Conservation (phyloP, 1,140 invertebrate species). For the Lamellibrachia luymesi region DNA sequence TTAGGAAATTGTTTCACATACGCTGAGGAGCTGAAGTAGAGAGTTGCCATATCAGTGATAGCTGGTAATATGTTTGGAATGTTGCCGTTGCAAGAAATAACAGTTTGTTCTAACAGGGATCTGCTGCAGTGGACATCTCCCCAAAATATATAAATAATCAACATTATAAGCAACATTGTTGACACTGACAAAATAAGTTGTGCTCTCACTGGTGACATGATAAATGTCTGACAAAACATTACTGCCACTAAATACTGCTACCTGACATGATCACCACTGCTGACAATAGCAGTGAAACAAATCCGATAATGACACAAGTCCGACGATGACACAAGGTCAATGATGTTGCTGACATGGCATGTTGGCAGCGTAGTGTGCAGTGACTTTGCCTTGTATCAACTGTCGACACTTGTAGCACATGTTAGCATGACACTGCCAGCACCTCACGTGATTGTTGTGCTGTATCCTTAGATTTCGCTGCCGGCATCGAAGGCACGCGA, state of each 20-base stretch:
- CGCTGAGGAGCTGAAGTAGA: no score
- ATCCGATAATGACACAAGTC: background rate
- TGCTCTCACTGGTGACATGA: background rate
- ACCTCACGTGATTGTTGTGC: slow-evolving; percentile 41
- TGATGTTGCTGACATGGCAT: slow-evolving; percentile 34
- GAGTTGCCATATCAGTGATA: background rate
- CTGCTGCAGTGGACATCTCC: no score
- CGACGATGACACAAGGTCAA: background rate
- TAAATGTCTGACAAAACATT: background rate
- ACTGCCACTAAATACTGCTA: background rate
- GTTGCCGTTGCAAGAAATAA: no score
- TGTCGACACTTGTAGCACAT: slow-evolving; percentile 37
- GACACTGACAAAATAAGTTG: background rate
- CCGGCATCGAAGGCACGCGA: slow-evolving; percentile 33
- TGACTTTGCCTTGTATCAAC: slow-evolving; percentile 28
- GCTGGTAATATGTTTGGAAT: no score
- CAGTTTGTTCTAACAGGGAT: no score
- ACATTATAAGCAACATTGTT: background rate
- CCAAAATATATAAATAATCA: no score
- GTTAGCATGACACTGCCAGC: slow-evolving; percentile 39
- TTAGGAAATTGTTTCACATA: no score
- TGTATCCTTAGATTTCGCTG: slow-evolving; percentile 33
- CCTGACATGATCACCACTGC: background rate
- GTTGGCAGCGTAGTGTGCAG: slow-evolving; percentile 30
- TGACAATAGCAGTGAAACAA: background rate